phyloP scores from a whole-genome alignment of 2,888 invertebrate species.

The Busseola fusca region DNA sequence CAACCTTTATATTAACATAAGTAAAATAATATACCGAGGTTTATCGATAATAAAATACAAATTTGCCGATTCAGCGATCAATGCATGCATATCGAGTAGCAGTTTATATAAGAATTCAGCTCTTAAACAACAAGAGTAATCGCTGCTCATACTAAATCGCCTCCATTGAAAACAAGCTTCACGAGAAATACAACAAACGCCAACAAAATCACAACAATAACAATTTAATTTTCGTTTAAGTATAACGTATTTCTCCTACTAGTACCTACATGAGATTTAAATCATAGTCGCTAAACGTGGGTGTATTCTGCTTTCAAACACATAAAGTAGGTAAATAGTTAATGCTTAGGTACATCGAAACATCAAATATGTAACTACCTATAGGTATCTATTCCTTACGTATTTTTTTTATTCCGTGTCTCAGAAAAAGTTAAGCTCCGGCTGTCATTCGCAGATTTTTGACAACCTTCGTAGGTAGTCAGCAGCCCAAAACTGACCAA shows the following conservation, averaged over 20 bases:
- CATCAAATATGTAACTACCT: too few species aligned
- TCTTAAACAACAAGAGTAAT: background rate
- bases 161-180: background rate
- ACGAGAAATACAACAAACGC: too few species aligned
- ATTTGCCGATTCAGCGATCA: background rate
- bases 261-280: background rate
- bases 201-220: background rate
- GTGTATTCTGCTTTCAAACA: background rate
- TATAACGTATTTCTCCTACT: background rate
- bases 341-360: too few species aligned
- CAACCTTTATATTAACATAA: background rate
- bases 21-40: background rate
- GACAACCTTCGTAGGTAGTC: background rate
- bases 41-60: background rate
- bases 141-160: background rate
- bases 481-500: constrained; percentile 1
- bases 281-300: background rate
- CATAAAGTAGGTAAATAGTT: background rate
- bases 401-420: background rate
- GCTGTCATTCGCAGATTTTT: background rate
- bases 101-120: background rate
- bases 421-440: background rate
- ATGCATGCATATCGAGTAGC: background rate
- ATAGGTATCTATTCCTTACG: background rate
- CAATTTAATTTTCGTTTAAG: background rate